phyloP scores from a whole-genome alignment of 2,113 vertebrate species.

The Planiliza haematocheilus region DNA sequence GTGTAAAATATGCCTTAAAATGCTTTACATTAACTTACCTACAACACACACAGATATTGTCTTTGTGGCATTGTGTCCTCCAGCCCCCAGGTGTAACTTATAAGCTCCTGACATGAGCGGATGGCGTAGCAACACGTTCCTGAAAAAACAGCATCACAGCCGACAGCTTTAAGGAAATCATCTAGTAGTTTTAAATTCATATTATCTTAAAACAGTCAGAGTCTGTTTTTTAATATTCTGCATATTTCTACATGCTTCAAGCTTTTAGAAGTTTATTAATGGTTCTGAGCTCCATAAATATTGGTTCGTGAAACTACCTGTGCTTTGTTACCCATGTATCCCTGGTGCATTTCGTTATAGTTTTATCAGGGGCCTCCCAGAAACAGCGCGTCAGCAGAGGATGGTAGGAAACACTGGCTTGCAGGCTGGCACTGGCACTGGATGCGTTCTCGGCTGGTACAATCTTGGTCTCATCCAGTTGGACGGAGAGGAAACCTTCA shows the following conservation, averaged over 20 bases:
- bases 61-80: conserved; percentile 76
- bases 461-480: conserved; percentile 77
- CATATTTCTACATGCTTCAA: neutral
- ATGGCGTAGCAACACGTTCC: conserved; percentile 84
- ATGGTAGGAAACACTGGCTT: conserved; percentile 86
- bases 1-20: accelerated
- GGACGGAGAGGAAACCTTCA: conserved; percentile 85
- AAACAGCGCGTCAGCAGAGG: conserved; percentile 84
- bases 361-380: conserved; percentile 83
- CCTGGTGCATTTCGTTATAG: conserved; percentile 29
- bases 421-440: conserved; percentile 86
- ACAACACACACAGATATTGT: conserved; percentile 86
- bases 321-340: conserved; percentile 49
- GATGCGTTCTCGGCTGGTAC: conserved; percentile 74
- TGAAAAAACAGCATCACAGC: conserved; percentile 68
- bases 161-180: conserved; percentile 1
- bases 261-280: neutral
- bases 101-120: conserved; percentile 87
- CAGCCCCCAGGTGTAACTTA: conserved; percentile 87
- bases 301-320: conserved; percentile 49
- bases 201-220: accelerated
- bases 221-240: neutral
- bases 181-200: neutral
- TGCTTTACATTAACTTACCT: conserved; percentile 78
- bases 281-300: neutral